Evolutionary conservation across 2,888 invertebrate species (phyloP), one percentile per base, ranked within the genome.

Genomic region (Marronus borbonicus): DNA sequence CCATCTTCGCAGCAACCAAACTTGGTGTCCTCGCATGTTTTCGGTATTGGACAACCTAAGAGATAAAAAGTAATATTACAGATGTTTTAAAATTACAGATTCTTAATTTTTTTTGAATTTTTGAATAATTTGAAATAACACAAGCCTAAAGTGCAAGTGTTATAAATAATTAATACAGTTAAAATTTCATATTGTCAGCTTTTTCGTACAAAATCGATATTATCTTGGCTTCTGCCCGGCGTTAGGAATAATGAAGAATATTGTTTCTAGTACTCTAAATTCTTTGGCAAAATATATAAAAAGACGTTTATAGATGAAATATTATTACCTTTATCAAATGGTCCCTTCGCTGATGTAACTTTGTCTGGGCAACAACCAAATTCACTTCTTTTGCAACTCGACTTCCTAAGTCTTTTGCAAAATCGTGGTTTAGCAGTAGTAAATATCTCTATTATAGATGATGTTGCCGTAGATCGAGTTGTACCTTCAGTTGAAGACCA

Each of bases 301-400:
- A 58, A 58, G 2, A 8, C 20, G 10, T 36, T 17, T 58, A 58
- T 7, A 2, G 5, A 58, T 24, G 20, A 17, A 17, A 17, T 52
- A 0, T 52, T 58, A 58, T 78, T 85, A 91, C 93, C 96, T 90
- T 93, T 91, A 76, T 93, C 94, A 83, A 96, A 97, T 12, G 96
- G 95, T 84, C 96, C 98, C 84, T 91, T 90, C 10, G 97, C 97
- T 5, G 91, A 86, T 0, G 94, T 94, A 80, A 92, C 91, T 58
- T 93, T 93, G 87, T 97, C 96, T 39, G 94, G 93, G 85, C 98
- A 98, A 86, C 98, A 98, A 3, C 97, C 97, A 85, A 93, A 96
- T 83, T 91, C 88, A 8, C 93, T 90, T 12, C 89, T 90, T 14
- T 89, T 89, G 84, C 96, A 96, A n/a, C 89, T 86, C 20, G 86